Conservation (phyloP, 2,797 vertebrate genomes). For the Amniataba percoides region DNA sequence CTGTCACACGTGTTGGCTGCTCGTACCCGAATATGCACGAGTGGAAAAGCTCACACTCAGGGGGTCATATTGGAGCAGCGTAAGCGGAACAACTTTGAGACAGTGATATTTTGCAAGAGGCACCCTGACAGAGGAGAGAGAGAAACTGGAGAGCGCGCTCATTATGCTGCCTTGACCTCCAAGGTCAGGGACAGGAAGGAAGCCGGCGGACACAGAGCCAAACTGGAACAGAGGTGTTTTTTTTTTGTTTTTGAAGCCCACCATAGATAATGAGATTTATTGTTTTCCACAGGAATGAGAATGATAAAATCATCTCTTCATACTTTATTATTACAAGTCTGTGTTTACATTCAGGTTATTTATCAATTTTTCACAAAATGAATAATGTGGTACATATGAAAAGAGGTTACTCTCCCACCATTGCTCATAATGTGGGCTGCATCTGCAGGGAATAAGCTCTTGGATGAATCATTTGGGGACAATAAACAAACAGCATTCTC, state of each 20-base stretch:
- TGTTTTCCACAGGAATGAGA: constrained; percentile 26
- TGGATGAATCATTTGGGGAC: neutral
- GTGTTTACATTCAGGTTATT: constrained; percentile 14
- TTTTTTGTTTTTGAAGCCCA: constrained; percentile 33
- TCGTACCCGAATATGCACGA: constrained; percentile 37
- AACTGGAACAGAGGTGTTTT: constrained; percentile 44
- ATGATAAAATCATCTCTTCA: constrained; percentile 10
- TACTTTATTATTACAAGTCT: constrained; percentile 15
- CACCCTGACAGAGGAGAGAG: constrained; percentile 28
- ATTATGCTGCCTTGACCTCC: constrained; percentile 73
- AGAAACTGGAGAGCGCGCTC: constrained; percentile 64
- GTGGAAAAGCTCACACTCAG: constrained; percentile 39
- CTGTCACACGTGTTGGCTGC: constrained; percentile 43
- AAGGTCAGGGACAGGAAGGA: constrained; percentile 78
- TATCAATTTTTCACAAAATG: neutral
- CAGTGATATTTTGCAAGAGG: constrained; percentile 45
- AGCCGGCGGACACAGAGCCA: constrained; percentile 53
- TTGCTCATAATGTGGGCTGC: neutral
- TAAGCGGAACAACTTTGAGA: constrained; percentile 42
- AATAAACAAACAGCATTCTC: neutral
- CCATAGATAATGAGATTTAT: constrained; percentile 47
- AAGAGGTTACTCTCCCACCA: neutral
- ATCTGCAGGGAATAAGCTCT: neutral
- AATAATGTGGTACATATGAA: neutral
- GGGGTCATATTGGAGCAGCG: constrained; percentile 52